Evolutionary conservation across 2,797 vertebrate genomes (phyloP), one percentile per base, ranked within the genome.

Genomic region (Hippoglossus hippoglossus): DNA sequence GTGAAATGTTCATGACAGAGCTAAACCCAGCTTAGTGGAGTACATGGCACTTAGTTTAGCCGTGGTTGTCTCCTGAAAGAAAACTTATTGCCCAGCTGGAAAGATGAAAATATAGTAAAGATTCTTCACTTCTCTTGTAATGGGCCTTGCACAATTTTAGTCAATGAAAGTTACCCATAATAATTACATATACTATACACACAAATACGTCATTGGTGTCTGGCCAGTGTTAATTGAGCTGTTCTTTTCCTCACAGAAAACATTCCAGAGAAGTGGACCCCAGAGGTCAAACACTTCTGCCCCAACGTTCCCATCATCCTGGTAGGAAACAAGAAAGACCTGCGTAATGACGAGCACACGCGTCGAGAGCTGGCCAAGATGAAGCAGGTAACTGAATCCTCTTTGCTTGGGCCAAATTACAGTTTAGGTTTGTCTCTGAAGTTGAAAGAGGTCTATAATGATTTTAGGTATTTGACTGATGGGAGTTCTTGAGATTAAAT

Each of bases 211-310:
- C 19, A 1, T 16, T 7, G 8, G 21, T 28, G 4, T 39, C 16
- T 44, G 13, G 41, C 16, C 25, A 55, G 28, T 34, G 21, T 0
- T 8, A 6, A 18, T 49, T 44, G 13, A 71, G 49, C 3, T 54
- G 0, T 63, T 55, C 36, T 63, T 51, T 71, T 6, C n/a, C 44
- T 72, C 36, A 73, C 87, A 99, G 98, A 99, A 96, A 99, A 99
- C 94, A 99, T 99, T 94, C 98, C 98, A 79, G 98, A 99, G 91
- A 99, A 99, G 77, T 99, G 98, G 98, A 99, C 98, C 59, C 98
- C 97, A 0, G 98, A 99, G 91, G 98, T 99, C 67, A 99, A 99
- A 93, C 98, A 99, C 91, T 99, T 99, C 91, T 99, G 98, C 87
- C 98, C 98, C 82, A 99, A 98, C 0, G 97, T 99, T 90, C 98